Percentiles rank a stretch among this genome's conserved stretches.
These are phyloP conservation scores for Sylvia atricapilla DNA, from an alignment of 2,113 vertebrate species.

Conservation along the genomic window DNA sequence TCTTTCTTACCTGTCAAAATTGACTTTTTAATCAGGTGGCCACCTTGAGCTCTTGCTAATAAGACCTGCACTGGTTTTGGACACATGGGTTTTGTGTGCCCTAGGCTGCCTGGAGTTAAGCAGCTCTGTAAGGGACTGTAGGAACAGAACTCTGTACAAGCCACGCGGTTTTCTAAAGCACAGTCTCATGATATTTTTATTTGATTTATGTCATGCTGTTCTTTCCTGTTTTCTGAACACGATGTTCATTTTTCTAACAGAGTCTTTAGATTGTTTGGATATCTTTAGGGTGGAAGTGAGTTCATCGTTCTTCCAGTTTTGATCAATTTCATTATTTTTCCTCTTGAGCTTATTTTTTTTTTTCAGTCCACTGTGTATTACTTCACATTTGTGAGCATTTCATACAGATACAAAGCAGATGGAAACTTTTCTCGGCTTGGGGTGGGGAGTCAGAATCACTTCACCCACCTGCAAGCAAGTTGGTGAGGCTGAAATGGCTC, in stretches of 20 bases:
- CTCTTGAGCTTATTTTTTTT: neutral
- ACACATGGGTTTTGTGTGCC: neutral
- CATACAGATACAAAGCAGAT: slow-evolving; percentile 42
- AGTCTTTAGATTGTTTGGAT: slow-evolving; percentile 26
- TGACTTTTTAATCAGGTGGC: neutral
- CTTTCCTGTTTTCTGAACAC: slow-evolving; percentile 40
- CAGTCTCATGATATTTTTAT: slow-evolving; percentile 29
- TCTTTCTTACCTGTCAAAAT: neutral
- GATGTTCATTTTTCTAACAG: slow-evolving; percentile 13
- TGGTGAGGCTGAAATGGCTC: neutral
- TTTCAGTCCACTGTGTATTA: slow-evolving; percentile 19
- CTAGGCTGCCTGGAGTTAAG: neutral
- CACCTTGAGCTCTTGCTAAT: neutral
- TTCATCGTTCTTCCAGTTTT: slow-evolving; percentile 51
- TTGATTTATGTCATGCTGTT: slow-evolving; percentile 57
- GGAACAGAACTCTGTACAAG: neutral
- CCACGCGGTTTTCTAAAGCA: slow-evolving; percentile 1
- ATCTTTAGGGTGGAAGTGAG: slow-evolving; percentile 40
- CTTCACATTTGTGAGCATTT: slow-evolving; percentile 44
- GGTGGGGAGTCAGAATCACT: neutral
- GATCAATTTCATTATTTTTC: slow-evolving; percentile 43
- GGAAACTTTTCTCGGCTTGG: neutral
- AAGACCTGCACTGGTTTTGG: neutral
- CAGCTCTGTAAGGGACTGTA: neutral
- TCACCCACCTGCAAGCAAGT: slow-evolving; percentile 1